Base-by-base conservation (phyloP, 2,113 vertebrate species). In the Semicossyphus pulcher region DNA sequence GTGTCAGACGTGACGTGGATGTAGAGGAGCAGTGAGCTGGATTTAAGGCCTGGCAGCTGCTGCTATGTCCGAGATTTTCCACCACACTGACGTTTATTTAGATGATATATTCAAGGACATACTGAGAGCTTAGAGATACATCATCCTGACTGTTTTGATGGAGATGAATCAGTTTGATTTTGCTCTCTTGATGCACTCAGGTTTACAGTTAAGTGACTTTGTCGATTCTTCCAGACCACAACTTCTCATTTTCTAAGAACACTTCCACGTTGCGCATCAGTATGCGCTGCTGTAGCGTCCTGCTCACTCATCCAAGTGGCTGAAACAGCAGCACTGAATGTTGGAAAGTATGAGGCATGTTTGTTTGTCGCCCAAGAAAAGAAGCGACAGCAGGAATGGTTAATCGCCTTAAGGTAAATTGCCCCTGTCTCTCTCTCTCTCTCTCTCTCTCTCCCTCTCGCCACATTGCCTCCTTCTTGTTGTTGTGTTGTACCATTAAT, bases 401-500 rank as follows among this genome's bases (percentile, higher is more conserved):
- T 93, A 82, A 89, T 84, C 69, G 71, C 83, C 80, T 88, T 63
- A 45, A 86, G 85, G 70, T 81, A 83, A 83, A 86, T 84, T 82
- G 76, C 70, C 80, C 60, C 60, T 34, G 47, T 78, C 39, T 76
- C 83, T 70, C 52, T 34, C 63, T 70, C 36, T 34, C 18, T 48
- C 53, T 29, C 32, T 52, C 26, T 20, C n/a, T 34, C n/a, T 31
- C 18, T 21, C 34, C 41, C 63, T 72, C 79, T 74, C n/a, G 20
- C 70, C 74, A 71, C 86, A 77, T 83, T 86, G 83, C 76, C 68
- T 86, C 76, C 72, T 67, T 76, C 80, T 76, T 85, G 83, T 86
- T 89, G 86, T 89, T 32, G 66, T 91, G 84, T 87, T 86, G 81
- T 83, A 58, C 73, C 72, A 77, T 89, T 89, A 92, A 93, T 94